phyloP scores from a whole-genome alignment of 2,113 vertebrate genomes.

The Limanda limanda region DNA sequence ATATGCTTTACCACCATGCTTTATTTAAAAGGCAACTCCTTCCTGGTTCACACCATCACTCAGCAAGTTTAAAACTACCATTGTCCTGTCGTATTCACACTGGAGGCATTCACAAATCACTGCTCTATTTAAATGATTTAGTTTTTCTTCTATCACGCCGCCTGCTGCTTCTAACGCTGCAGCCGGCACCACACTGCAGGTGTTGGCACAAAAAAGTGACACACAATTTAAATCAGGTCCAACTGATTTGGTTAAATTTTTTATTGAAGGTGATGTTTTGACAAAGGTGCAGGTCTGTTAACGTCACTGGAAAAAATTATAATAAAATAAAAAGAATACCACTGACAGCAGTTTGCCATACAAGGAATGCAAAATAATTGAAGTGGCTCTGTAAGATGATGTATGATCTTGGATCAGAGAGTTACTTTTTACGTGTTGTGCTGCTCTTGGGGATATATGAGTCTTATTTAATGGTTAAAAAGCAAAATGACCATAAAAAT shows the following conservation, averaged over 20 bases:
- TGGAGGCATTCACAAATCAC: slow-evolving; percentile 58
- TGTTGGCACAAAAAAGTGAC: background rate
- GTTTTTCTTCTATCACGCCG: slow-evolving; percentile 40
- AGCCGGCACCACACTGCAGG: background rate
- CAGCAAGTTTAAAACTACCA: slow-evolving; percentile 62
- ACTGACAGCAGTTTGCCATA: background rate
- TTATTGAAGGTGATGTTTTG: background rate
- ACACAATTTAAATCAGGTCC: background rate
- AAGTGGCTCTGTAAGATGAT: no score
- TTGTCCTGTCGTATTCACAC: slow-evolving; percentile 51
- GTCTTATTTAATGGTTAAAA: slow-evolving; percentile 24
- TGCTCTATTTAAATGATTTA: slow-evolving; percentile 52
- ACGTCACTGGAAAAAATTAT: no score
- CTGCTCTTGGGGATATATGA: no score
- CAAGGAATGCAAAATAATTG: slow-evolving; percentile 24
- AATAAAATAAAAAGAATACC: background rate
- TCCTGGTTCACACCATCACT: slow-evolving; percentile 59
- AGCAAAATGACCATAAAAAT: slow-evolving; percentile 11
- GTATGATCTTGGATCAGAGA: background rate
- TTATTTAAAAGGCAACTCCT: slow-evolving; percentile 64
- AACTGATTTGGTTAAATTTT: background rate
- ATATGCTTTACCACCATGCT: slow-evolving; percentile 55
- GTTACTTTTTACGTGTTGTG: no score
- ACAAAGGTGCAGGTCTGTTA: background rate
- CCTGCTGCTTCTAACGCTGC: slow-evolving; percentile 21